Evolutionary conservation across 2,797 vertebrate genomes (phyloP), one percentile per base, ranked within the genome.

Genomic region (Morus bassanus): DNA sequence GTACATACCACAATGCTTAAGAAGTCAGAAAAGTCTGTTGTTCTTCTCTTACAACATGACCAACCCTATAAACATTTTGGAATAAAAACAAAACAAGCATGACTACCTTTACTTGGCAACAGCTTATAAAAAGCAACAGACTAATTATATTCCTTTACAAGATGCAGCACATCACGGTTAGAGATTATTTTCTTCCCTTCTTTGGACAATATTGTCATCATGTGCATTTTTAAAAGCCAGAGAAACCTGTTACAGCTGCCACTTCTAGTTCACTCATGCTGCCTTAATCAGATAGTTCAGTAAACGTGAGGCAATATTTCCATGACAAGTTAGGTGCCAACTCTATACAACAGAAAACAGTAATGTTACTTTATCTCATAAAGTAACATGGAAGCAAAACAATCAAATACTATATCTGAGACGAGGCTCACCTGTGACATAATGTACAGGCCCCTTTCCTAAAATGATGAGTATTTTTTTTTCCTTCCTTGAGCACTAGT

Each of bases 1-100:
- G 56, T 95, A 98, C 99, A 98, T 98, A 99, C 99, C 97, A 45
- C 98, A 95, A 99, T 99, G 97, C 98, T 99, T 94, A 99, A 98
- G 96, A 99, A 99, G 98, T 99, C 99, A n/a, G 99, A 99, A 96
- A 99, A 99, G 96, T 99, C 99, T 2, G 99, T 99, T 39, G 99
- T 99, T 98, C 99, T 98, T 97, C 99, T 99, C 93, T 99, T 99
- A 97, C 99, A 99, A 97, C 99, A 99, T 27, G 99, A 99, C 99
- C 99, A 99, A 85, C 99, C 99, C 99, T 99, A 92, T 35, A 81
- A 93, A 96, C 14, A 96, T 53, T 91, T 65, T 59, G 67, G 23
- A 92, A 92, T 21, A 91, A 78, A 89, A 95, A 81, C 25, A 88
- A 88, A 95, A 96, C 37, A 74, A 48, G 18, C 33, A 68, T 94